Evolutionary conservation across 1,140 invertebrate genomes (phyloP).

Genomic region (Anagrus nilaparvatae): DNA sequence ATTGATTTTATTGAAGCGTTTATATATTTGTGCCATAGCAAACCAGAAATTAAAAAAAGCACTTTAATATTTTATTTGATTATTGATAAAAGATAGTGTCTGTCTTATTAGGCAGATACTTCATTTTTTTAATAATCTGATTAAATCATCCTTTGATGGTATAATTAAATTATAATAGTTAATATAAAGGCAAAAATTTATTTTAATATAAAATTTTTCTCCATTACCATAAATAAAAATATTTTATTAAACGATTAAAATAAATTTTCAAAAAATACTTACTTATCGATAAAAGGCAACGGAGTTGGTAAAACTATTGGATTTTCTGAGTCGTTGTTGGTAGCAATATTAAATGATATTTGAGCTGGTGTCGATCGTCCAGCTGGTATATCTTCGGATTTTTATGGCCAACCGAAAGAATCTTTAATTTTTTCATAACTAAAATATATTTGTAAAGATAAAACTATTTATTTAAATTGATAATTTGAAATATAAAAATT

Average conservation of each 20-base stretch:
- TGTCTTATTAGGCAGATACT: too few species aligned
- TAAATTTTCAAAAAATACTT: constrained; percentile 15
- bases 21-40: too few species aligned
- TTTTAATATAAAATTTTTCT: constrained; percentile 7
- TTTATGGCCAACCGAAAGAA: constrained; percentile 93
- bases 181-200: background rate
- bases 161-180: constrained; percentile 31
- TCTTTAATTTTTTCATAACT: constrained; percentile 92
- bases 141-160: constrained; percentile 33
- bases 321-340: constrained; percentile 37
- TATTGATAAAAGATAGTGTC: too few species aligned
- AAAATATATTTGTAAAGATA: background rate
- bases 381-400: constrained; percentile 71
- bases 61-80: too few species aligned
- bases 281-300: constrained; percentile 48
- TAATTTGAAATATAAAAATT: constrained; percentile 16
- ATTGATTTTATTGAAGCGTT: too few species aligned
- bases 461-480: background rate
- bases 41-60: too few species aligned
- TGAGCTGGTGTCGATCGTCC: constrained; percentile 43
- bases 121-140: too few species aligned
- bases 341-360: constrained; percentile 24
- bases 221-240: background rate
- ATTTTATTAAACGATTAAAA: background rate
- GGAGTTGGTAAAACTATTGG: constrained; percentile 32